Conservation (phyloP, 2,113 vertebrate genomes). For the Cyanocitta stelleri region DNA sequence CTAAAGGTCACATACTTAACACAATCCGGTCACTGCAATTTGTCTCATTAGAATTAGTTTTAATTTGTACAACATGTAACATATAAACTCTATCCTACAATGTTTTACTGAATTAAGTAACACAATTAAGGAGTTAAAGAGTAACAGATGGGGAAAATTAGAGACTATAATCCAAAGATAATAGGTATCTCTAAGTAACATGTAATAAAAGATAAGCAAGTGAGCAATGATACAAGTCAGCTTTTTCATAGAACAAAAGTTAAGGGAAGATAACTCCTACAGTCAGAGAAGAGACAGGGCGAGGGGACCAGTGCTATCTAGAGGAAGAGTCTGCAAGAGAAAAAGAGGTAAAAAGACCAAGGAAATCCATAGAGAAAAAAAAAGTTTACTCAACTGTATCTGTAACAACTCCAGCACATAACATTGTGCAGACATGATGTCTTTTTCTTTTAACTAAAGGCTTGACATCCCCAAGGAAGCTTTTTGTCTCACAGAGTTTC, state of each 20-base stretch:
- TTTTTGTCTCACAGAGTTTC: not conserved
- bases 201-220: not conserved
- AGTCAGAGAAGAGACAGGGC: not conserved
- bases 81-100: not conserved
- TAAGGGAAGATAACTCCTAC: not conserved
- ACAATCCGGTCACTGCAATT: conserved; percentile 8
- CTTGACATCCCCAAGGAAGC: not conserved
- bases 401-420: not conserved
- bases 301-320: not conserved
- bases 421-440: not conserved
- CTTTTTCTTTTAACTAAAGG: not conserved
- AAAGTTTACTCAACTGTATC: not conserved
- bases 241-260: not conserved
- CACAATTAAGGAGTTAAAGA: conserved; percentile 25
- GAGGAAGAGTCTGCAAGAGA: not conserved
- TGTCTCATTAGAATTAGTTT: conserved; percentile 28
- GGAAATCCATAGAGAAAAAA: not conserved
- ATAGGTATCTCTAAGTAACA: not conserved
- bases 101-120: conserved; percentile 8
- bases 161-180: not conserved
- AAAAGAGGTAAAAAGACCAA: not conserved
- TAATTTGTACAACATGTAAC: conserved; percentile 26
- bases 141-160: conserved; percentile 2
- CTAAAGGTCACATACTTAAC: not conserved
- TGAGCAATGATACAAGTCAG: not conserved